Evolutionary conservation across 2,888 invertebrate genomes (phyloP).

Genomic region (Phorcus lineatus): DNA sequence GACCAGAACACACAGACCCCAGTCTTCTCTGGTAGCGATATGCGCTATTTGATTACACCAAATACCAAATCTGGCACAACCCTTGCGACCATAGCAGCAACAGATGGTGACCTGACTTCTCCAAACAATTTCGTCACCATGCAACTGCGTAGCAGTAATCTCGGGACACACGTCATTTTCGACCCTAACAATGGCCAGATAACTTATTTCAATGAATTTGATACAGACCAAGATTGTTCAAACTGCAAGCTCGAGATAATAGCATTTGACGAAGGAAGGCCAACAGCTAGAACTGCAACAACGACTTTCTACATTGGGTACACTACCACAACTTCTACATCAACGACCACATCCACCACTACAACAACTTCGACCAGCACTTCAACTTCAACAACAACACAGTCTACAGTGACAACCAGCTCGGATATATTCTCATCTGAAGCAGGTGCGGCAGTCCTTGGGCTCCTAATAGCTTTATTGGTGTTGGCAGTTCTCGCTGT

Average conservation of each 20-base stretch:
- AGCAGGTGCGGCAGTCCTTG: background rate
- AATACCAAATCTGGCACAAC: background rate
- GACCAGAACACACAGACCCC: conserved; percentile 2
- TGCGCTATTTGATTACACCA: background rate
- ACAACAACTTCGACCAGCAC: background rate
- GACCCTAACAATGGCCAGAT: background rate
- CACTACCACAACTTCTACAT: background rate
- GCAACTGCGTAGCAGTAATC: background rate
- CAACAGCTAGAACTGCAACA: background rate
- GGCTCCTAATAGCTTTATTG: background rate
- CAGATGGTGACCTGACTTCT: background rate
- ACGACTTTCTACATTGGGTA: background rate
- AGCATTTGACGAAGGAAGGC: background rate
- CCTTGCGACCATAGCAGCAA: background rate
- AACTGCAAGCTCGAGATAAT: background rate
- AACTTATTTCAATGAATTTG: background rate
- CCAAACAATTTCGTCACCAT: background rate
- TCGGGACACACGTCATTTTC: background rate
- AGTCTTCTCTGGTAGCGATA: background rate
- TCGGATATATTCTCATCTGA: background rate
- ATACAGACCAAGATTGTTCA: background rate
- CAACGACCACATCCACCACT: background rate
- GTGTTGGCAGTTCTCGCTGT: background rate
- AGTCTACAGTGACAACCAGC: background rate
- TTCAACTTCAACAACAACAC: background rate